phyloP scores from a whole-genome alignment of 2,797 vertebrate genomes.

The Hemitrygon akajei region DNA sequence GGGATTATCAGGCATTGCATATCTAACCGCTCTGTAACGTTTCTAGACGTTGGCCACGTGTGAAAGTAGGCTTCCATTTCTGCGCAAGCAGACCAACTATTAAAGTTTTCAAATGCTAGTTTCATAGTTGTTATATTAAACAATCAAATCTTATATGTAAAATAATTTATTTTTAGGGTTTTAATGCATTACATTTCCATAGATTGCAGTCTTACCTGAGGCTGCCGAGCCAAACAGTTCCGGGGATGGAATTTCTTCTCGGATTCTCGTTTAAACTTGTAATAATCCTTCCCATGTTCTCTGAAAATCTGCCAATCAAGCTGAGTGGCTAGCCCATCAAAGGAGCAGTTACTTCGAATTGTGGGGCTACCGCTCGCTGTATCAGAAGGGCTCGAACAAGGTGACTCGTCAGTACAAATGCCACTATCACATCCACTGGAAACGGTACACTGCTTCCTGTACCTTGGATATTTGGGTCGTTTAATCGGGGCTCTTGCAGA shows the following conservation, averaged over 20 bases:
- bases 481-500: slow-evolving; percentile 49
- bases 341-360: neutral
- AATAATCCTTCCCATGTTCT: slow-evolving; percentile 77
- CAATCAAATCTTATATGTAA: neutral
- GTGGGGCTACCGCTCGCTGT: slow-evolving; percentile 32
- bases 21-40: neutral
- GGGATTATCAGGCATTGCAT: neutral
- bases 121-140: no score
- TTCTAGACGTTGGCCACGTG: neutral
- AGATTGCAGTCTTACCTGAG: slow-evolving; percentile 62
- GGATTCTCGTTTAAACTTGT: slow-evolving; percentile 64
- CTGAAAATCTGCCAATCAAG: slow-evolving; percentile 58
- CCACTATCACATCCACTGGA: slow-evolving; percentile 59
- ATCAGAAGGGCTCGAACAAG: slow-evolving; percentile 41
- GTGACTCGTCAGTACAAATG: slow-evolving; percentile 54
- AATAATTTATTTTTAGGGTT: neutral
- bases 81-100: no score
- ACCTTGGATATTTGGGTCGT: slow-evolving; percentile 48
- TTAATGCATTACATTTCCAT: neutral
- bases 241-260: slow-evolving; percentile 68
- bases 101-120: neutral
- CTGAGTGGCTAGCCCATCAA: slow-evolving; percentile 32
- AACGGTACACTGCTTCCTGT: slow-evolving; percentile 58
- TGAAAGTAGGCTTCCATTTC: neutral
- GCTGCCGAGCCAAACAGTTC: slow-evolving; percentile 67